Base-by-base conservation (phyloP, 2,888 invertebrate species). In the Resseliella maxima region DNA sequence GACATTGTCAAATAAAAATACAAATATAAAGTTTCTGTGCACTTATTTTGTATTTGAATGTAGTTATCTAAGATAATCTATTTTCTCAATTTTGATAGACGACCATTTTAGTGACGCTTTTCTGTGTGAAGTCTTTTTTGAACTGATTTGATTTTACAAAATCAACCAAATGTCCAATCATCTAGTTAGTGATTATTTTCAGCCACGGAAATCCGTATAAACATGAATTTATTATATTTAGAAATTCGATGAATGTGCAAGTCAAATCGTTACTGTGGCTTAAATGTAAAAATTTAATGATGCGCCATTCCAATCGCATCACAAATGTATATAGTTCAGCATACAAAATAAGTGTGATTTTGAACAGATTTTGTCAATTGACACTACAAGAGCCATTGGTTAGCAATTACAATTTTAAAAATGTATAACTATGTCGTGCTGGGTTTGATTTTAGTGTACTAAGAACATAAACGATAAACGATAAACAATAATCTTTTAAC, bases 391-490 rank as follows among this genome's bases (percentile, higher is more conserved):
- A 59, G 27, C 24, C 27, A 24, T 27, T 0, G 27, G 6, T 24
- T 59, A 59, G 59, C 59, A 59, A 59, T 59, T 59, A 59, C 24
- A n/a, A n/a, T 24, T 2, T 59, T 59, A n/a, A 59, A 59, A 59
- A 59, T 24, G 59, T 24, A 59, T 50, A 59, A 50, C 18, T 50
- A 41, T 41, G 41, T 50, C 46, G 46, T 50, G 46, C 2, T 50
- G 46, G n/a, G 27, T 18, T n/a, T 24, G 50, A 59, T 59, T 59
- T 59, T 27, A 24, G 0, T 59, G 59, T 50, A 18, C 18, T 18
- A 59, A 12, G 59, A 59, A 12, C n/a, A 59, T 59, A 24, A 5
- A 24, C 50, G 21, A 24, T 24, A 45, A 45, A 45, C 45, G 12
- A 59, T 59, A 59, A 59, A 24, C 59, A 59, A 59, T n/a, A 59